Evolutionary conservation across 2,888 invertebrate genomes (phyloP).

Genomic region (Lycocerus yunnanus): DNA sequence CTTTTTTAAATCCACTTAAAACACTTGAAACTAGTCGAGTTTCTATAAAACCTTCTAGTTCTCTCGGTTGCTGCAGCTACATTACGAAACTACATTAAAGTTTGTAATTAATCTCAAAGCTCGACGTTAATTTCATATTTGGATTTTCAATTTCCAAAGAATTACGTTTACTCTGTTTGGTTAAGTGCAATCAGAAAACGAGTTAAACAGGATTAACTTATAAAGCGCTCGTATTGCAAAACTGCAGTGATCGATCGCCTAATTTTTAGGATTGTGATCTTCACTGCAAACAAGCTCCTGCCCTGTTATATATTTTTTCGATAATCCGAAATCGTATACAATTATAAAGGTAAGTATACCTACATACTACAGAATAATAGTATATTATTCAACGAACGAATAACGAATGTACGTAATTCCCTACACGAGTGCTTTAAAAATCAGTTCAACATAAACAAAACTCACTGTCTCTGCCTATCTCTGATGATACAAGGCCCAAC

Average conservation of each 20-base stretch:
- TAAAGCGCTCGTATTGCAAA: background rate
- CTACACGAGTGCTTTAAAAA: too few species aligned
- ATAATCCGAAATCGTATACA: too few species aligned
- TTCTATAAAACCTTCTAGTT: background rate
- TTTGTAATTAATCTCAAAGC: background rate
- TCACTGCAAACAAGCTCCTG: too few species aligned
- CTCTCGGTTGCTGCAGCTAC: background rate
- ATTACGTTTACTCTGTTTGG: background rate
- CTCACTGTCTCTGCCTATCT: too few species aligned
- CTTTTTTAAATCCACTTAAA: background rate
- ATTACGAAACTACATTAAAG: background rate
- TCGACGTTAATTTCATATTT: background rate
- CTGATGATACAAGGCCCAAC: too few species aligned
- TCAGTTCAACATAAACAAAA: too few species aligned
- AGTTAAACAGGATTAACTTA: background rate
- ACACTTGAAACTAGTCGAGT: background rate
- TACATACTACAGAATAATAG: too few species aligned
- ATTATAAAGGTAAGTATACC: too few species aligned
- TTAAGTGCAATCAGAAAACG: background rate
- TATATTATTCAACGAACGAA: too few species aligned
- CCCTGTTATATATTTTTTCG: too few species aligned
- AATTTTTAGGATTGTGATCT: too few species aligned
- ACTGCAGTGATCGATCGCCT: background rate
- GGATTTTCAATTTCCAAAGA: background rate
- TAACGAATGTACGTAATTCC: too few species aligned